Base-by-base conservation (phyloP, 1,140 invertebrate genomes). In the Caenorhabditis brenneri region DNA sequence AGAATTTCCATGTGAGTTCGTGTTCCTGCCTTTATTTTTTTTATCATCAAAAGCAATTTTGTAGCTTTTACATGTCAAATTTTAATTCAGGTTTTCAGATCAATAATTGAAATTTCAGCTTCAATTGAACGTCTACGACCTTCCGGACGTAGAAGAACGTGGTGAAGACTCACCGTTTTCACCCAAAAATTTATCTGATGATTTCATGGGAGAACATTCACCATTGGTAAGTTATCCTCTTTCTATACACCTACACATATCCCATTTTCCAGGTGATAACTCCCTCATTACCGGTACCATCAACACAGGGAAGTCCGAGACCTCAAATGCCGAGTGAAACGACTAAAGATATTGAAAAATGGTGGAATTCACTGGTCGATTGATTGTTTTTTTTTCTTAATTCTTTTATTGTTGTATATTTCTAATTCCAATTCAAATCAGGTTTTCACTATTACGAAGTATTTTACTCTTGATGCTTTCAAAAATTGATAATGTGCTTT, bases 1-100 rank as follows among this genome's bases (percentile, higher is more conserved):
- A 78, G 60, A 82, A 82, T 74, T 80, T 85, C 78, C 84, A 85
- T 85, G 84, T 85, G 49, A 81, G 83, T 53, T 33, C 65, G 65
- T 74, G 65, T 74, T 12, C 7, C 12, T 19, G n/a, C 29, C 29
- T 74, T 36, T 74, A 33, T 74, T 74, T 42, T n/a, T 5, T 27
- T 46, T n/a, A n/a, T 51, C 9, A 22, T 49, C 12, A 7, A 51
- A 22, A 31, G 19, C 19, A 19, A 48, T 48, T 27, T 79, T 48
- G 74, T 51, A 49, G 49, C 46, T 53, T 80, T 48, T 51, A 0
- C 3, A 79, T 79, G 74, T 51, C 0, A 27, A 31, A 80, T 22
- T 33, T 55, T 1, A 3, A 12, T 12, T 3, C 1, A 48, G 24
- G 5, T 33, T 79, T 48, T n/a, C 12, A 27, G 3, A 29, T 42